phyloP scores from a whole-genome alignment of 2,888 invertebrate genomes.

The Operophtera brumata region DNA sequence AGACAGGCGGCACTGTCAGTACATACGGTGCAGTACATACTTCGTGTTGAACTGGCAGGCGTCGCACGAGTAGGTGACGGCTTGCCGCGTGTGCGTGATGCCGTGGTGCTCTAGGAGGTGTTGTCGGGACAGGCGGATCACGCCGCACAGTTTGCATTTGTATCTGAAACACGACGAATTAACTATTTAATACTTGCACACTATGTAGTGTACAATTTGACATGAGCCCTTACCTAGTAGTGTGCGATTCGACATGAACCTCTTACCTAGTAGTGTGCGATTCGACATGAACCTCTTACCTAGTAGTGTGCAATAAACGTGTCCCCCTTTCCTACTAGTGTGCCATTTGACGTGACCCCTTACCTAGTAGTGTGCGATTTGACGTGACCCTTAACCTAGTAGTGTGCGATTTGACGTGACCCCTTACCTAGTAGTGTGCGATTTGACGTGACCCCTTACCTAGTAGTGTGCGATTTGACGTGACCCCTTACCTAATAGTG shows the following conservation, averaged over 20 bases:
- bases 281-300: no score
- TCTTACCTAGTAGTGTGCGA: no score
- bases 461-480: conserved; percentile 71
- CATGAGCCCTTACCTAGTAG: no score
- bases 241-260: no score
- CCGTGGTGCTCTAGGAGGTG: conserved; percentile 69
- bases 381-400: neutral
- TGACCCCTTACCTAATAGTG: conserved; percentile 50
- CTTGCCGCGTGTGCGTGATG: conserved; percentile 52
- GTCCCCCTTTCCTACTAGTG: neutral
- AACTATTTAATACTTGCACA: conserved; percentile 28
- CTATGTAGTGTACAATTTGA: conserved; percentile 21
- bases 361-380: no score
- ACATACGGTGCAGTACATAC: no score
- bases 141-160: conserved; percentile 65
- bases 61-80: conserved; percentile 54
- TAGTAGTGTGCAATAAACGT: no score
- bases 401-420: neutral
- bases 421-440: conserved; percentile 67
- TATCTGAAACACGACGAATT: conserved; percentile 48
- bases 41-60: conserved; percentile 58
- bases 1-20: no score
- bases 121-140: conserved; percentile 61
- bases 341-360: no score
- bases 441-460: conserved; percentile 74